Base-by-base conservation (phyloP, 2,113 vertebrate species). In the Platichthys stellatus region DNA sequence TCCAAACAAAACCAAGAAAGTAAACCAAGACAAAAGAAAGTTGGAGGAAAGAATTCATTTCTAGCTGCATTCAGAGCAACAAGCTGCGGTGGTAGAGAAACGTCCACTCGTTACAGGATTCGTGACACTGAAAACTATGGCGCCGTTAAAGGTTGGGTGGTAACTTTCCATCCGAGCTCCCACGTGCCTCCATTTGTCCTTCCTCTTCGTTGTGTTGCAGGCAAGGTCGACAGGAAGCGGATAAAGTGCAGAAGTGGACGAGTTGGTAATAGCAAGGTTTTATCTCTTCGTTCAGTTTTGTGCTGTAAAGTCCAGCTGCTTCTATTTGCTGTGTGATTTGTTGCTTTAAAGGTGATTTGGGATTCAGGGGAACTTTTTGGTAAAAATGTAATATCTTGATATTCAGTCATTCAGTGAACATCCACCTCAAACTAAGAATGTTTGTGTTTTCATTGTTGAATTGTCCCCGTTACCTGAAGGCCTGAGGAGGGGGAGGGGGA, bases 281-380 rank as follows among this genome's bases (percentile, higher is more conserved):
- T 2, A 11, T 10, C 26, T 18, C 40, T 66, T 83, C 76, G 38
- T 62, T 54, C 21, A 59, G 0, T 14, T 79, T 40, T 54, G 63
- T 26, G 23, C 24, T 11, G 28, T 5, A 6, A 31, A 5, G 28
- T 31, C 28, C 5, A 5, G 5, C 28, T 31, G 28, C 28, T 31
- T 31, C 28, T 31, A 6, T 31, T 31, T 31, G 28, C 28, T 4
- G 28, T 28, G 28, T 31, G 28, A 31, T 31, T 7, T 31, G 28
- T 1, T 6, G 5, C 5, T 31, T 31, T 31, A 31, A 31, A 31
- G 28, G 28, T 31, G 28, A 31, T 31, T 31, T 31, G 6, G 28
- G 28, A 31, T 31, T 31, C 28, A 31, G 1, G 1, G 1, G 5
- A 7, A 31, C 5, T 3, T 28, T 28, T 28, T 28, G 28, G 5